phyloP scores from a whole-genome alignment of 2,888 invertebrate species.

The Actias luna region DNA sequence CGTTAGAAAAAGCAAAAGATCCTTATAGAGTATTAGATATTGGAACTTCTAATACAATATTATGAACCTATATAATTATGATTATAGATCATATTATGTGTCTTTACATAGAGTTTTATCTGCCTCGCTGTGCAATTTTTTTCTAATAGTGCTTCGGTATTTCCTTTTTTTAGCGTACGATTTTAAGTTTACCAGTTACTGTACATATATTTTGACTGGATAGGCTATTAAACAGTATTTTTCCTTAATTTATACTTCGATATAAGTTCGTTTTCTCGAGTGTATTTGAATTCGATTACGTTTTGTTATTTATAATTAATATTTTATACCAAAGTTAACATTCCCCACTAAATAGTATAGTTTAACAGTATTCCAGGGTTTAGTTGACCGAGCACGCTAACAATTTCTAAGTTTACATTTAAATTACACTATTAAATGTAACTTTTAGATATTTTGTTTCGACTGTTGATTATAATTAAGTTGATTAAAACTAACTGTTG shows the following conservation, averaged over 20 bases:
- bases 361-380: conserved; percentile 49
- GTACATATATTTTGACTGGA: conserved; percentile 73
- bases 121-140: conserved; percentile 20
- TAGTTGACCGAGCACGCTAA: conserved; percentile 56
- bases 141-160: conserved; percentile 34
- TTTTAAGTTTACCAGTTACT: conserved; percentile 64
- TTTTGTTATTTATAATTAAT: conserved; percentile 81
- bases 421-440: conserved; percentile 63
- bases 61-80: conserved; percentile 38
- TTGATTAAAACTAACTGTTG: conserved; percentile 69
- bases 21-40: conserved; percentile 33
- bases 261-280: conserved; percentile 71
- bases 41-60: conserved; percentile 33
- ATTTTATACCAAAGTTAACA: conserved; percentile 88
- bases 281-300: conserved; percentile 74
- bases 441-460: conserved; percentile 65
- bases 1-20: conserved; percentile 48
- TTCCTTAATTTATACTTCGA: conserved; percentile 77
- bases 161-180: conserved; percentile 36
- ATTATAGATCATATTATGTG: conserved; percentile 17
- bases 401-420: conserved; percentile 71
- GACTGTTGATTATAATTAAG: conserved; percentile 67
- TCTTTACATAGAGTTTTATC: conserved; percentile 25
- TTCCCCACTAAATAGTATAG: conserved; percentile 84
- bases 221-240: conserved; percentile 79